Evolutionary conservation across 2,797 vertebrate genomes (phyloP).

Genomic region (Cuniculus paca): DNA sequence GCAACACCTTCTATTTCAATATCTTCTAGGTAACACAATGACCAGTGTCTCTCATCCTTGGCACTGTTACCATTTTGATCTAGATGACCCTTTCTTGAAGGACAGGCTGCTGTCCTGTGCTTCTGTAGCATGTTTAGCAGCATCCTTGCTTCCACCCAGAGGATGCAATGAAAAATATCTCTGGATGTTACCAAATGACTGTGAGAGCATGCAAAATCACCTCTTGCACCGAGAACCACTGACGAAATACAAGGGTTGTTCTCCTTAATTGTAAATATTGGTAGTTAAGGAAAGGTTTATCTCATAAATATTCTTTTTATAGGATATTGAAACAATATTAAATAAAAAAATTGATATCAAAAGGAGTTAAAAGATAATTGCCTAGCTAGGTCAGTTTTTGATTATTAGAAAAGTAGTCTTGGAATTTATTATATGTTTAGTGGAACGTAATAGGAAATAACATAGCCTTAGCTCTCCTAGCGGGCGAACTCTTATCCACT

Average conservation of each 20-base stretch:
- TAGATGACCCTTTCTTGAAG: neutral
- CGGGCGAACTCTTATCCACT: neutral
- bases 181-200: neutral
- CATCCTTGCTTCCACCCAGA: neutral
- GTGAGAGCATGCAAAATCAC: too few relatives aligned
- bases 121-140: neutral
- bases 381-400: neutral
- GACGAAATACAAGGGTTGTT: neutral
- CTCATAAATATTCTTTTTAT: neutral
- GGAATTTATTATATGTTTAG: neutral
- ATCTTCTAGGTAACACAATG: neutral
- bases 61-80: neutral
- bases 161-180: neutral
- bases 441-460: neutral
- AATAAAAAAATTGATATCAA: neutral
- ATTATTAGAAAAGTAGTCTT: neutral
- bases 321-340: neutral
- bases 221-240: neutral
- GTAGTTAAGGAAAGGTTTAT: neutral
- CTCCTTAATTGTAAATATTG: neutral
- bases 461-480: neutral
- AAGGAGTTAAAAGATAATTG: neutral
- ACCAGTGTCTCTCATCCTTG: neutral
- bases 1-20: neutral
- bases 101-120: neutral